Evolutionary conservation across 2,888 invertebrate species (phyloP), one percentile per base, ranked within the genome.

Genomic region (Acanthosepion esculentum): DNA sequence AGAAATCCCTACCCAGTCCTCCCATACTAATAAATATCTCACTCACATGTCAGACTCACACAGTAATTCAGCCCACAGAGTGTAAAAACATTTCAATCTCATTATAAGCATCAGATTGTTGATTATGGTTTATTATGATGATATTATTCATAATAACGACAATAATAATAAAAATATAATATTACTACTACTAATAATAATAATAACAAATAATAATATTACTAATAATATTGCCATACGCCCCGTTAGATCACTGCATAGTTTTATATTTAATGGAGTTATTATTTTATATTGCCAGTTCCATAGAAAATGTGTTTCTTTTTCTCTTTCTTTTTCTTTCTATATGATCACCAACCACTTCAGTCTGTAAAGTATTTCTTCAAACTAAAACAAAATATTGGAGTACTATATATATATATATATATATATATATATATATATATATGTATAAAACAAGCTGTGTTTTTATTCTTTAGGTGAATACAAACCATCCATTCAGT

Each of bases 11-110:
- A 78, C 78, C 78, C 78, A 78, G n/a, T 78, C 78, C n/a, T 78
- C 78, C 78, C 78, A 12, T 33, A n/a, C n/a, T 78, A 78, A 78
- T n/a, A 78, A 78, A n/a, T 78, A 78, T 78, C 78, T 78, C n/a
- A 78, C 78, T 15, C 78, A 78, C 78, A 78, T 18, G 78, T n/a
- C 78, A 33, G 78, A 78, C 78, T 78, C 78, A 78, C 78, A 78
- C 78, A 78, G n/a, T 78, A 78, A 33, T 78, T 78, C 78, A n/a
- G 78, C 78, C n/a, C 78, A 78, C 78, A 78, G 78, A 78, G 78
- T 78, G n/a, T 78, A 78, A 78, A 78, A 12, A 78, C n/a, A 78
- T 15, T 78, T n/a, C 78, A 78, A 78, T 78, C 78, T 78, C 78
- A 78, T 59, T 23, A 59, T 59, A 59, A 59, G 20, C 23, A 6